Evolutionary conservation across 2,888 invertebrate species (phyloP).

Genomic region (Calephelis perditalis): DNA sequence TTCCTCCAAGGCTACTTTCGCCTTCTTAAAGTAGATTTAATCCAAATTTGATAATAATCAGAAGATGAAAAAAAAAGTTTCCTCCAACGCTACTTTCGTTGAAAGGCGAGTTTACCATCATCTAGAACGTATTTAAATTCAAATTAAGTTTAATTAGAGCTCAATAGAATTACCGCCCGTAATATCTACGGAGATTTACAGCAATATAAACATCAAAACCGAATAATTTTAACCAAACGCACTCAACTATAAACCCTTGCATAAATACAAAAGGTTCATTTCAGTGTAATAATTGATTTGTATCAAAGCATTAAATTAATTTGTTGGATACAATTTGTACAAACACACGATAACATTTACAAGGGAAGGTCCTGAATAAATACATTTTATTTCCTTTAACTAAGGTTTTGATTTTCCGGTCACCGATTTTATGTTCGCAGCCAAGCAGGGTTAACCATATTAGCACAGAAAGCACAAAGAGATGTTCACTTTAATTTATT

Average conservation of each 20-base stretch:
- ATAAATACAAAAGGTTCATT: slow-evolving; percentile 14
- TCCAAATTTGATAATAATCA: no score
- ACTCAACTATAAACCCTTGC: slow-evolving; percentile 12
- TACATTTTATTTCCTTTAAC: slow-evolving; percentile 38
- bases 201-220: slow-evolving; percentile 13
- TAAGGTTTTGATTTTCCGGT: slow-evolving; percentile 16
- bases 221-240: slow-evolving; percentile 5
- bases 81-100: no score
- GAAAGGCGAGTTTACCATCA: no score
- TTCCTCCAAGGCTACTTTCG: no score
- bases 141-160: no score
- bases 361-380: slow-evolving; percentile 42
- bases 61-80: no score
- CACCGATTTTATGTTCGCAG: slow-evolving; percentile 11
- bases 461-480: slow-evolving; percentile 16
- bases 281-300: slow-evolving; percentile 9
- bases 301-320: slow-evolving; percentile 9
- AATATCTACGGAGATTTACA: neutral
- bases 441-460: slow-evolving; percentile 9
- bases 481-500: neutral
- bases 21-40: no score
- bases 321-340: slow-evolving; percentile 20
- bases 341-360: slow-evolving; percentile 42
- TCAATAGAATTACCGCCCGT: no score
- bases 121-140: no score